Base-by-base conservation (phyloP, 2,797 vertebrate species). In the Eulemur albifrons region DNA sequence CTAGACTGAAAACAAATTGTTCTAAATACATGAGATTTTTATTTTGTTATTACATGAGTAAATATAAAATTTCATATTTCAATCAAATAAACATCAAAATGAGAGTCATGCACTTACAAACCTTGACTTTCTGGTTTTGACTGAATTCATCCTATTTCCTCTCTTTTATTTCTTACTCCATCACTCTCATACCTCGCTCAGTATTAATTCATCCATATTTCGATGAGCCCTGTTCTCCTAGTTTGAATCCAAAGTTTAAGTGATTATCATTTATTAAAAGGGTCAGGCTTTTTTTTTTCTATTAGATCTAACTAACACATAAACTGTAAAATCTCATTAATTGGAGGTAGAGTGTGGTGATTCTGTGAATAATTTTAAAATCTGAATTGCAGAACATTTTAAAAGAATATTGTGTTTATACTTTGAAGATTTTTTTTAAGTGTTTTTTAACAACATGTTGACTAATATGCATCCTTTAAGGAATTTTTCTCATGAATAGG, bases 21-120 rank as follows among this genome's bases (percentile, higher is more conserved):
- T 87, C 14, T 69, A 76, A 88, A 93, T 73, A 81, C 27, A 63
- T 95, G 32, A 52, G 43, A 65, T 52, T 75, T 87, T 91, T 50
- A 91, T 43, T 30, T 67, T 82, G 30, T 8, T 88, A 57, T 93
- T 27, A 95, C 96, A 87, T 45, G 45, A 73, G 20, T 69, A 83
- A 90, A 88, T 40, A 50, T 27, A 92, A 94, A 95, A 93, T 82
- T 83, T 94, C 40, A 84, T 25, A 92, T n/a, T 67, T 88, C 35
- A 48, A 21, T 92, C 72, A 88, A 14, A 38, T 92, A 94, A 73
- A 80, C 6, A 89, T 48, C 50, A 87, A 89, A 93, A 77, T 79
- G n/a, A 75, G 20, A 76, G 23, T 30, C 27, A 2, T 0, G 30
- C 5, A 73, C 15, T 94, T 77, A 82, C 67, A 79, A 63, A 84